These are phyloP conservation scores for Grammomys dolichurus DNA, from an alignment of 2,113 vertebrate species.

Conservation along the genomic window DNA sequence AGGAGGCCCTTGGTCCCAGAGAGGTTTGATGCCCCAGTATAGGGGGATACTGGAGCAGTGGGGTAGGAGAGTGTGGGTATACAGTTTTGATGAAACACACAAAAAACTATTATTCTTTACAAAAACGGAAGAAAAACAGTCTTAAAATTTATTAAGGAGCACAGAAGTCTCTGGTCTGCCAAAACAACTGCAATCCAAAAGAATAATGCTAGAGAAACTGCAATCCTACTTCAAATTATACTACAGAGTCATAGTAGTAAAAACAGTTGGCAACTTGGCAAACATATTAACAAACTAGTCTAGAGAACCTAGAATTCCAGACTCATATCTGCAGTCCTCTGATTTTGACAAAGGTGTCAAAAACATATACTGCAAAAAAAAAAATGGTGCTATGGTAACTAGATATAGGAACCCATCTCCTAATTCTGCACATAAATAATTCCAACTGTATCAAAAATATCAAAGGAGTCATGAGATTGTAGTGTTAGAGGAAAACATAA, in stretches of 20 bases:
- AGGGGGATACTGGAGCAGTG: too few relatives aligned
- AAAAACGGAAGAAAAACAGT: background rate
- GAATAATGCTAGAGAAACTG: background rate
- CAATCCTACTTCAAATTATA: background rate
- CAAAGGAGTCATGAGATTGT: too few relatives aligned
- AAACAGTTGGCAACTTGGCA: background rate
- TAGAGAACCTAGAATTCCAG: background rate
- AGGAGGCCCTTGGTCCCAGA: too few relatives aligned
- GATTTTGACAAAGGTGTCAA: too few relatives aligned
- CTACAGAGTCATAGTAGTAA: background rate
- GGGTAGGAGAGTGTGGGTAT: too few relatives aligned
- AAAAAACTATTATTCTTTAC: background rate
- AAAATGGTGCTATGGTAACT: background rate
- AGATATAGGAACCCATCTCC: background rate
- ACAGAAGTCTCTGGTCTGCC: background rate
- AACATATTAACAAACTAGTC: background rate
- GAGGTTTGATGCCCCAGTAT: too few relatives aligned
- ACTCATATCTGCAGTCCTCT: too few relatives aligned
- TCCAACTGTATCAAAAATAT: background rate
- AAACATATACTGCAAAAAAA: background rate
- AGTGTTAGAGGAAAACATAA: background rate
- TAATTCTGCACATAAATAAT: background rate
- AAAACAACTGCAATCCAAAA: background rate
- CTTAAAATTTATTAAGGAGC: background rate
- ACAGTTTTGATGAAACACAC: background rate